These are phyloP conservation scores for Mormyrus proboscirostris DNA, from an alignment of 2,797 vertebrate species.

Conservation along the genomic window DNA sequence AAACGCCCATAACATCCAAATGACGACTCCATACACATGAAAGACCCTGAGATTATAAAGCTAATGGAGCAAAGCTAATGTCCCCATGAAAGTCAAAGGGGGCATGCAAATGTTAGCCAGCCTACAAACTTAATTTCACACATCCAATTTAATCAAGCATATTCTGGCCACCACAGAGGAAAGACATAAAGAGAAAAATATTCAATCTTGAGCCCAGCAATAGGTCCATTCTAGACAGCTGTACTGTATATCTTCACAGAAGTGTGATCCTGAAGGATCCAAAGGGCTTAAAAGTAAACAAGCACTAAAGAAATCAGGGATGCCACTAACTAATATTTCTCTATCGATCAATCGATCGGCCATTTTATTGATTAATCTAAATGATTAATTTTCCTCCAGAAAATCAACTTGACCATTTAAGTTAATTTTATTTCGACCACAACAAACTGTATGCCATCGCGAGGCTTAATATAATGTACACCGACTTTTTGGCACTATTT, in stretches of 20 bases:
- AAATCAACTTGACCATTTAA: neutral
- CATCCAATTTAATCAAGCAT: constrained; percentile 13
- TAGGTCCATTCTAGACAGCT: neutral
- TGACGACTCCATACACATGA: neutral
- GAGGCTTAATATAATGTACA: neutral
- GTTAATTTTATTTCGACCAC: neutral
- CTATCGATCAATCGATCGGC: neutral
- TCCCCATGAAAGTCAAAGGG: neutral
- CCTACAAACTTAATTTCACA: neutral
- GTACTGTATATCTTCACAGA: neutral
- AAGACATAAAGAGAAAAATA: constrained; percentile 11
- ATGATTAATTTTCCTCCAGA: neutral
- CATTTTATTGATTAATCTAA: neutral
- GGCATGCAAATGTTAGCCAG: neutral
- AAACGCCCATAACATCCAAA: neutral
- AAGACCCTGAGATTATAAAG: neutral
- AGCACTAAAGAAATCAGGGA: neutral
- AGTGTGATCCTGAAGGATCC: neutral
- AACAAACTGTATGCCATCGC: neutral
- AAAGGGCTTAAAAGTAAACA: neutral
- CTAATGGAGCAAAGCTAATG: neutral
- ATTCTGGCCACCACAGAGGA: constrained; percentile 28
- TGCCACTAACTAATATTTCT: neutral
- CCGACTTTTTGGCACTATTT: neutral
- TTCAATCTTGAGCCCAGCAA: neutral